Base-by-base conservation (phyloP, 2,888 invertebrate species). In the Acanthoscelides obtectus region DNA sequence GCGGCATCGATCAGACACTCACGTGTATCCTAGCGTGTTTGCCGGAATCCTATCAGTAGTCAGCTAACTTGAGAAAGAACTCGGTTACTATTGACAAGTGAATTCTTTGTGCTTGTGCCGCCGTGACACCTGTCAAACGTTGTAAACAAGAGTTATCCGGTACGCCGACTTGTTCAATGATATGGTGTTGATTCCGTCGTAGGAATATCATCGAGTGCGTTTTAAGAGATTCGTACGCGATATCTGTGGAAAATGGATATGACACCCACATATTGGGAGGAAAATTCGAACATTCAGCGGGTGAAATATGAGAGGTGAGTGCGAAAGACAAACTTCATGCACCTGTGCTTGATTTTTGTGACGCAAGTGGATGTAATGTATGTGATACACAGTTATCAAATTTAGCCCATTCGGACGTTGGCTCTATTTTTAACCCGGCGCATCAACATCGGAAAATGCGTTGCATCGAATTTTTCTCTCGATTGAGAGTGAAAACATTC, bases 221-320 rank as follows among this genome's bases (percentile, higher is more conserved):
- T 45, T 45, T 45, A 12, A 45, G 45, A 45, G 8, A 45, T 4
- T 45, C 45, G 6, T 12, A 1, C 45, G 45, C 17, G 12, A 45
- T 45, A 45, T 17, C 45, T 45, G 45, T 12, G 45, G 69, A 79
- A 77, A 74, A 84, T 84, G 84, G 83, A 85, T 78, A 84, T 84
- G 79, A 86, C 87, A 75, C 87, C 87, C 80, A 84, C 77, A 66
- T 88, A 86, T 80, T 88, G 88, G 88, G 88, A 88, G 80, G 88
- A 88, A 77, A 87, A 84, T 80, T 84, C 87, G 72, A 84, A 80
- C 83, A 85, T 84, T 81, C 87, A 80, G 83, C 87, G 86, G 79
- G 86, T 88, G 67, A 88, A 88, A 81, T 88, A 86, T 80, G 88
- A 88, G 81, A 87, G 87, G 88, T 88, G 45, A 68, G 68, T 45